These are phyloP conservation scores for Thalassarche chlororhynchos DNA, from an alignment of 2,113 vertebrate genomes.

Conservation along the genomic window DNA sequence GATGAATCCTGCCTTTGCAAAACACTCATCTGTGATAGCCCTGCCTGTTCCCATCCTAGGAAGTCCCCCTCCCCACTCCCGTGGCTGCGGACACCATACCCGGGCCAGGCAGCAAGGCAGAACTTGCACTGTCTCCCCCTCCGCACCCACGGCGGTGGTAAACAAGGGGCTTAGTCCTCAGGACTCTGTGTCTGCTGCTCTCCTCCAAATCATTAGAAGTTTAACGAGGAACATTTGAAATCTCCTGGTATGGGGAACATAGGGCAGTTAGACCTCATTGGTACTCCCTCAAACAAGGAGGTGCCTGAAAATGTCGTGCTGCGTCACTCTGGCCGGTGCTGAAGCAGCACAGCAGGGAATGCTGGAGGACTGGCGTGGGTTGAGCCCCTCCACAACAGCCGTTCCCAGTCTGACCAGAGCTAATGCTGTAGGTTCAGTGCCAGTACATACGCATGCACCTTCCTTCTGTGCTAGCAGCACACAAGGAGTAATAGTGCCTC, in stretches of 20 bases:
- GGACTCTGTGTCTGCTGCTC: neutral
- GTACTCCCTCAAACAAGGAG: neutral
- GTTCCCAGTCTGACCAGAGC: neutral
- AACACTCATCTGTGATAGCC: neutral
- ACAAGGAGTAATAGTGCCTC: neutral
- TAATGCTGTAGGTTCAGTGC: neutral
- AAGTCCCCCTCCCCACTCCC: neutral
- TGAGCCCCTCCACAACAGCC: neutral
- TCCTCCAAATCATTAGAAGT: neutral
- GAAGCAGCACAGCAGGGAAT: neutral
- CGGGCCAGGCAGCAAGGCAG: neutral
- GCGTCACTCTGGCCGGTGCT: neutral
- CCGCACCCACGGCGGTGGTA: fast-evolving
- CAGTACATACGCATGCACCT: neutral
- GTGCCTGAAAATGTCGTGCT: neutral
- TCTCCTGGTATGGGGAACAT: neutral
- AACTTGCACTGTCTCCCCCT: neutral
- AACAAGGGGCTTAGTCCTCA: neutral
- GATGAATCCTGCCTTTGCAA: neutral
- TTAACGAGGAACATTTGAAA: neutral
- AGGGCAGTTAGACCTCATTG: neutral
- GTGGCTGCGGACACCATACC: neutral
- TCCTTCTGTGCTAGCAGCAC: neutral
- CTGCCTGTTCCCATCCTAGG: neutral
- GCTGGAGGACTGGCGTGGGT: fast-evolving